Evolutionary conservation across 2,113 vertebrate genomes (phyloP), one percentile per base, ranked within the genome.

Genomic region (Galbula dea): DNA sequence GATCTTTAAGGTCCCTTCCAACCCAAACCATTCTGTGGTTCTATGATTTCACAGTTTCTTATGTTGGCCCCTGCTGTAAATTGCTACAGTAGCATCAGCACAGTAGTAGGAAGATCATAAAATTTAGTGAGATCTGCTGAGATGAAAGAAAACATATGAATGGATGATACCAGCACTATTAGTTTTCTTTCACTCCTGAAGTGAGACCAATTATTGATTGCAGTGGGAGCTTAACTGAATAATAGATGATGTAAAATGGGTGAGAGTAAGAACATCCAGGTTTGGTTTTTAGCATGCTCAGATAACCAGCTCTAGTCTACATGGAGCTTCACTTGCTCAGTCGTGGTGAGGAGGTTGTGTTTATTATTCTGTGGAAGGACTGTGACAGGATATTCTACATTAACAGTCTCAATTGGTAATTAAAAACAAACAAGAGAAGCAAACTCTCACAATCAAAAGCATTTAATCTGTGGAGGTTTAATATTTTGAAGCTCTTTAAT

Each of bases 381-480:
- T 34, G 24, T 52, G 72, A 32, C 39, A 68, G 69, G 83, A 16
- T 74, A 48, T 75, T 83, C 12, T 4, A 3, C 69, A 55, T 81
- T 68, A 83, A 24, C n/a, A 57, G 22, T 37, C 66, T 55, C 17
- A 51, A 34, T 75, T 78, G 73, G 48, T 81, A 86, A 92, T 92
- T 65, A 86, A 84, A 83, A 88, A 41, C 11, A 55, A 90, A 75
- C 86, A 69, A 57, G 67, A 34, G 72, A 45, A 79, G 52, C 76
- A 73, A 72, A 58, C 39, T 75, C 43, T 72, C 78, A 63, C 76
- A 82, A 48, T 75, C 73, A 68, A n/a, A 75, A 74, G 57, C 1
- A 1, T 78, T 93, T 89, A 67, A 79, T 92, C 5, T 58, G 24
- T 52, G 69, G 58, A 84, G 68, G 43, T 55, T 92, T 74, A 39